A percentile compares a stretch with the other conserved stretches of the same genome.
These are phyloP conservation scores for Pomatorhinus ruficollis DNA, from an alignment of 2,113 vertebrate species.

Conservation along the genomic window DNA sequence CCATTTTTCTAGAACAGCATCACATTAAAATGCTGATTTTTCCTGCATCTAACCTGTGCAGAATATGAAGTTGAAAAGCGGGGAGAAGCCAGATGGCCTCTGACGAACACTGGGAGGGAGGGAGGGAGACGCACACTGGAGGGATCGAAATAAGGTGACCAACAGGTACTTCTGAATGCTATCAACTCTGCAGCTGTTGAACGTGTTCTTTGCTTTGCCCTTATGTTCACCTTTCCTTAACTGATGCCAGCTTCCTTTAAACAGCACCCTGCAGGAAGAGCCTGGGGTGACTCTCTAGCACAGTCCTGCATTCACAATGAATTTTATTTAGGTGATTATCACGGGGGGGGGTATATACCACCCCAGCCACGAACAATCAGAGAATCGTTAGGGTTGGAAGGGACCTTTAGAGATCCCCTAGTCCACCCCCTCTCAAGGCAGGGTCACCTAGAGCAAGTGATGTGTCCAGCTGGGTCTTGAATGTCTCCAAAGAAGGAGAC, in stretches of 20 bases:
- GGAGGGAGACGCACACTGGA: neutral
- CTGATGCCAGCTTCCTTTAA: neutral
- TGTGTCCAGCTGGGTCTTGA: fast-evolving
- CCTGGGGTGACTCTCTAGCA: neutral
- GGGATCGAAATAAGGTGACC: neutral
- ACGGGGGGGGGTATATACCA: no score
- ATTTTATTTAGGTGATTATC: neutral
- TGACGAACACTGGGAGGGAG: fast-evolving
- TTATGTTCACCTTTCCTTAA: neutral
- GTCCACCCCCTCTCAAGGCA: neutral
- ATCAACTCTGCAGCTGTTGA: neutral
- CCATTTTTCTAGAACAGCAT: neutral
- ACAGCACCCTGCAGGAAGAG: neutral
- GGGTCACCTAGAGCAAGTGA: neutral
- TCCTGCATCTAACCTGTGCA: neutral
- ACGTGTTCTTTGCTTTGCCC: neutral
- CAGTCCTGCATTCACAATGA: no score
- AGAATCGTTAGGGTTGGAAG: neutral
- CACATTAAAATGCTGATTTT: neutral
- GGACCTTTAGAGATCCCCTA: neutral
- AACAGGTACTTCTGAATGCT: neutral
- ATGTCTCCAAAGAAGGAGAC: neutral
- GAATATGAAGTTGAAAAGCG: neutral
- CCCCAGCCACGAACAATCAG: neutral
- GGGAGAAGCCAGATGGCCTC: neutral